A percentile compares a stretch with the other conserved stretches of the same genome.
Evolutionary conservation across 2,888 invertebrate genomes (phyloP).

Genomic region (Entomobrya proxima): DNA sequence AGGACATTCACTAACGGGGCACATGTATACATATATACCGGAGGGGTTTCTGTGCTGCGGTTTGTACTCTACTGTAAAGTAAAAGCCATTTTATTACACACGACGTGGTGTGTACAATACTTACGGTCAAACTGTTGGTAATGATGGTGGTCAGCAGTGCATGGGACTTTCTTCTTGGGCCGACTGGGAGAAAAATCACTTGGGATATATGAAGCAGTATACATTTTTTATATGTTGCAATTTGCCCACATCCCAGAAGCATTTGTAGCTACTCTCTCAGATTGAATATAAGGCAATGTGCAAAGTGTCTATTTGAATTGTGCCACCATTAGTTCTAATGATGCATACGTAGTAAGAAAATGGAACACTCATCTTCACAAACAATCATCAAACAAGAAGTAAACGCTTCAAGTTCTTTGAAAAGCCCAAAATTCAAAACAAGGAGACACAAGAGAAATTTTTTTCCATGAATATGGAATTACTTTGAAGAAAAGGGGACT

Average conservation of each 20-base stretch:
- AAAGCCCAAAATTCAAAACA: neutral
- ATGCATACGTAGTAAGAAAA: neutral
- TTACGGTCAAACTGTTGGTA: too few species aligned
- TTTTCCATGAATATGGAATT: slow-evolving; percentile 36
- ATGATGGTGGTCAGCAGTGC: slow-evolving; percentile 2
- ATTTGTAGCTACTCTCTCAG: neutral
- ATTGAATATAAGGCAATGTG: neutral
- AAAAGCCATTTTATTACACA: neutral
- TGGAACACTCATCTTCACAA: slow-evolving; percentile 13
- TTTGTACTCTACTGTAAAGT: neutral
- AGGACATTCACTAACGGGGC: neutral
- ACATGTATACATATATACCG: neutral
- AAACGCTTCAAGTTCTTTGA: neutral
- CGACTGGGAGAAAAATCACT: neutral
- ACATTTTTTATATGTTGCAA: neutral
- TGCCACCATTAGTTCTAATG: slow-evolving; percentile 28
- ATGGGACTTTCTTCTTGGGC: neutral
- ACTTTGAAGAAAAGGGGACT: neutral
- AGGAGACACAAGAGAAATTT: neutral
- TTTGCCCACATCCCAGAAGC: neutral
- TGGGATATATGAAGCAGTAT: slow-evolving; percentile 26
- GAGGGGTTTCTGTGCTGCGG: too few species aligned
- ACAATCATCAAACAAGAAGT: slow-evolving; percentile 17
- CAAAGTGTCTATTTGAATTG: neutral
- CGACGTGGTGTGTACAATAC: too few species aligned